Percentiles rank a stretch among this genome's conserved stretches.
Conservation (phyloP, 2,113 vertebrate species). For the Struthidea cinerea region DNA sequence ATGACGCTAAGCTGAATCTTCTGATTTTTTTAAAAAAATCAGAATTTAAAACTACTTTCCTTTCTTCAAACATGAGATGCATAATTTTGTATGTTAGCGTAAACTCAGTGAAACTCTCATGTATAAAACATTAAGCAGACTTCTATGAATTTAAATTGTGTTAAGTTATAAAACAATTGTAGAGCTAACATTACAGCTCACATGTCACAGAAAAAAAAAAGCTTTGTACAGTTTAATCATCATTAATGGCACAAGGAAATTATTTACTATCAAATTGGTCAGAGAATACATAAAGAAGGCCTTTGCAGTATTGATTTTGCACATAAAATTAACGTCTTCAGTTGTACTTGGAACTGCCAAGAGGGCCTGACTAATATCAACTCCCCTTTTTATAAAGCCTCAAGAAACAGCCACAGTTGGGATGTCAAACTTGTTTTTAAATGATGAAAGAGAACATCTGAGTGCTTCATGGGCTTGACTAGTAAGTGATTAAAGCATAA, state of each 20-base stretch:
- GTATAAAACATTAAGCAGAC: neutral
- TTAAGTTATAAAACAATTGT: neutral
- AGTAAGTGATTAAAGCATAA: neutral
- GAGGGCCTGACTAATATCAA: neutral
- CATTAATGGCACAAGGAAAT: neutral
- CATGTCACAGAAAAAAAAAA: neutral
- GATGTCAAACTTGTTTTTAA: neutral
- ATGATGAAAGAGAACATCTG: neutral
- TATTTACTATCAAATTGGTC: neutral
- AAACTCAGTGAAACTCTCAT: neutral
- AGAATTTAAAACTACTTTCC: neutral
- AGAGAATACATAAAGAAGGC: neutral
- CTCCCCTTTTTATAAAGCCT: neutral
- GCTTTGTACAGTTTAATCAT: neutral
- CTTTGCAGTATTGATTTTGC: neutral
- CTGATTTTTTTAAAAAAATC: neutral
- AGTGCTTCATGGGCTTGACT: neutral
- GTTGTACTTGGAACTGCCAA: neutral
- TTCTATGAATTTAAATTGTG: neutral
- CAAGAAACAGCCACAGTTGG: neutral
- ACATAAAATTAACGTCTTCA: neutral
- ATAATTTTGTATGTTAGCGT: neutral
- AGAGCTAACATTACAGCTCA: neutral
- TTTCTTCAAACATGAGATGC: neutral
- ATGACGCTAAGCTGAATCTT: neutral